phyloP scores from a whole-genome alignment of 2,113 vertebrate genomes.

The Manacus vitellinus region DNA sequence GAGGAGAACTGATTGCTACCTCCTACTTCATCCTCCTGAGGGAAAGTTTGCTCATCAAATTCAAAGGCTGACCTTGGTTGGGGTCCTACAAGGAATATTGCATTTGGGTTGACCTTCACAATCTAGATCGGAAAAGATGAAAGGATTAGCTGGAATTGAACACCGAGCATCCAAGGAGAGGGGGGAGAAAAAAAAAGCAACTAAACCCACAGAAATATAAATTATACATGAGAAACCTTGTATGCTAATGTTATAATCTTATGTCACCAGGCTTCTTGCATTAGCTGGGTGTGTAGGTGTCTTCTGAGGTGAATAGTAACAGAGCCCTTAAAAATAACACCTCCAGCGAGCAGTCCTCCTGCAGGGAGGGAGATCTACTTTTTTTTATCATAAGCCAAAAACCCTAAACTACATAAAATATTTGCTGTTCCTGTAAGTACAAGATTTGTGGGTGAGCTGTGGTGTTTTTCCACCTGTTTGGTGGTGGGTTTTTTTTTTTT shows the following conservation, averaged over 20 bases:
- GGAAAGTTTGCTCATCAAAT: neutral
- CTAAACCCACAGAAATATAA: constrained; percentile 45
- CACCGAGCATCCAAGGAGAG: neutral
- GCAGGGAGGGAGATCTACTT: neutral
- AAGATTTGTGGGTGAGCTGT: neutral
- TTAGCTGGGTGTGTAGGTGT: constrained; percentile 16
- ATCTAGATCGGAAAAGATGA: constrained; percentile 50
- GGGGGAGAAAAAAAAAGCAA: neutral
- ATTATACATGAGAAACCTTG: constrained; percentile 60
- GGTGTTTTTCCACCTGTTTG: neutral
- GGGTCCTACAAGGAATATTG: neutral
- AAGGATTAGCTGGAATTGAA: constrained; percentile 67
- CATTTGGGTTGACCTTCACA: constrained; percentile 6
- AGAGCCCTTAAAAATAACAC: constrained; percentile 32
- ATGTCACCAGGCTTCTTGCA: constrained; percentile 27
- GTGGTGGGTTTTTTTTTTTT: neutral
- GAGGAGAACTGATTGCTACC: neutral
- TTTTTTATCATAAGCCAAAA: neutral
- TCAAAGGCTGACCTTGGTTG: neutral
- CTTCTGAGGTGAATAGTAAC: constrained; percentile 21
- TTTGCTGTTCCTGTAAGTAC: neutral
- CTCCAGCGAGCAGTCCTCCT: neutral
- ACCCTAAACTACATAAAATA: neutral
- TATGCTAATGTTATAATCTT: constrained; percentile 49
- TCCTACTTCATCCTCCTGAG: neutral